Conservation (phyloP, 2,797 vertebrate species). For the Phoxinus dragarum region DNA sequence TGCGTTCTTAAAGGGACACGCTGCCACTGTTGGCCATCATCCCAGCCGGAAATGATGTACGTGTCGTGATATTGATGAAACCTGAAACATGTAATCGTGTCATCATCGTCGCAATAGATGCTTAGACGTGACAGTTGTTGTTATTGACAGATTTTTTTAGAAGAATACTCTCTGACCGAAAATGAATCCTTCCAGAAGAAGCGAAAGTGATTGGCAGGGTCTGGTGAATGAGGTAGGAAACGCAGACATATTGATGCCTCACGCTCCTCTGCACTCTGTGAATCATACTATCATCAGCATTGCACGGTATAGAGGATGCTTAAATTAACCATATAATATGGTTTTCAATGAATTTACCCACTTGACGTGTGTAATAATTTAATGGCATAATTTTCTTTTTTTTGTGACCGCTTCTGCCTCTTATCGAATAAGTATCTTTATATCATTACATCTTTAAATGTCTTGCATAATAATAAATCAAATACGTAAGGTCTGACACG, state of each 20-base stretch:
- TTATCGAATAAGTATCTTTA: not conserved
- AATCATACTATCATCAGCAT: constrained; percentile 13
- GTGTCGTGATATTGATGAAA: not conserved
- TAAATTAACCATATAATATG: too few species aligned
- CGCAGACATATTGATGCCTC: constrained; percentile 11
- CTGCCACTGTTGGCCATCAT: not conserved
- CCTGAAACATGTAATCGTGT: constrained; percentile 19
- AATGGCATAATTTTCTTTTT: not conserved
- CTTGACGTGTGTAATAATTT: not conserved
- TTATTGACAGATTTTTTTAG: not conserved
- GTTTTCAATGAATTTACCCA: not conserved
- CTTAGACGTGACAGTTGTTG: not conserved
- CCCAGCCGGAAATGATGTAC: constrained; percentile 52
- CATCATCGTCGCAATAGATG: constrained; percentile 14
- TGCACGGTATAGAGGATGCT: not conserved
- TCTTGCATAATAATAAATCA: not conserved
- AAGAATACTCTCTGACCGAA: not conserved
- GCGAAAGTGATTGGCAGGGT: constrained; percentile 93
- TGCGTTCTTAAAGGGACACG: not conserved
- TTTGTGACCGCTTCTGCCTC: not conserved
- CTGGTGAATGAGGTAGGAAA: constrained; percentile 91
- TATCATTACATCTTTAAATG: not conserved
- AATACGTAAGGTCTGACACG: constrained; percentile 15
- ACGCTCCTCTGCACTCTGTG: not conserved
- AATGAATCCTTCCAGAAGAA: constrained; percentile 84